Conservation (phyloP, 1,140 invertebrate species). For the Limonius californicus region DNA sequence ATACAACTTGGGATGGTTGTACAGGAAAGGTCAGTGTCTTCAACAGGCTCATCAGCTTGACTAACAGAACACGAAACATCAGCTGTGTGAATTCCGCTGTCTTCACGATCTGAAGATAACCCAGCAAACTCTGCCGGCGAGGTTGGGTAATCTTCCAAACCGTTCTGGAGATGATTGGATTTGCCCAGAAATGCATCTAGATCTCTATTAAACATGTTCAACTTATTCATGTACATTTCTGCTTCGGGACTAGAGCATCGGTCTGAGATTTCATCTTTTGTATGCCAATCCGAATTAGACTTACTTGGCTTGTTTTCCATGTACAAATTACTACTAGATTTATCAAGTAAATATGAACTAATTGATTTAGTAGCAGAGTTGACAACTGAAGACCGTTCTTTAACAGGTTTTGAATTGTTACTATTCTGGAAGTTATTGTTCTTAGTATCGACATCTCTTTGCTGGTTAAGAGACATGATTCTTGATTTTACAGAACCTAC, state of each 20-base stretch:
- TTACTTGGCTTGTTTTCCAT: no score
- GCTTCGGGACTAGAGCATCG: constrained; percentile 39
- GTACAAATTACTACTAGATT: background rate
- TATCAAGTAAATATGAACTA: constrained; percentile 7
- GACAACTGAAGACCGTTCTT: background rate
- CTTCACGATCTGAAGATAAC: constrained; percentile 67
- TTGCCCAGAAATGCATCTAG: constrained; percentile 27
- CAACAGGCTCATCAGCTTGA: constrained; percentile 64
- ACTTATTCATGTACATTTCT: constrained; percentile 39
- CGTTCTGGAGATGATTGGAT: constrained; percentile 33
- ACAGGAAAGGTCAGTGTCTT: constrained; percentile 35
- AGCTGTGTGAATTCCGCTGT: constrained; percentile 76
- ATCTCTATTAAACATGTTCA: constrained; percentile 39
- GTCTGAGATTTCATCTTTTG: constrained; percentile 32
- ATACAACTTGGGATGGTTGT: constrained; percentile 33
- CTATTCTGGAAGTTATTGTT: constrained; percentile 10
- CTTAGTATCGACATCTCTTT: constrained; percentile 21
- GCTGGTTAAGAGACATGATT: constrained; percentile 36
- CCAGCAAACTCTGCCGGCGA: constrained; percentile 39
- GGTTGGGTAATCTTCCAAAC: constrained; percentile 41
- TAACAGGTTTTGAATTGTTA: constrained; percentile 13
- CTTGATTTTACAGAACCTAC: constrained; percentile 36
- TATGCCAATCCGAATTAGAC: constrained; percentile 20
- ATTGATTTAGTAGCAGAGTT: background rate
- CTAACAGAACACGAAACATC: constrained; percentile 73